phyloP scores from a whole-genome alignment of 2,797 vertebrate genomes.

The Paramormyrops hopkinsi region DNA sequence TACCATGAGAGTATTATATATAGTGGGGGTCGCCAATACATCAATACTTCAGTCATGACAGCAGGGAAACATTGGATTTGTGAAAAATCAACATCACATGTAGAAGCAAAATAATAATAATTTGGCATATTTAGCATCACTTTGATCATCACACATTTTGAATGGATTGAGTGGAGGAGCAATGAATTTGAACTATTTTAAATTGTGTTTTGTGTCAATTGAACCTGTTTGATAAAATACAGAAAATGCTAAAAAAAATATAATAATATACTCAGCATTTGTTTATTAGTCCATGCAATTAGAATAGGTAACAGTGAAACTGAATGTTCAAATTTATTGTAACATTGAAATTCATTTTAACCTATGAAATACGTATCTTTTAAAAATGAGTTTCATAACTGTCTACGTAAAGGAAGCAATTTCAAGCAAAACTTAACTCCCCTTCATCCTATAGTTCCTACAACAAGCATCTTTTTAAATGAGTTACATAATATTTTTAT shows the following conservation, averaged over 20 bases:
- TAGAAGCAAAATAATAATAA: background rate
- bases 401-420: background rate
- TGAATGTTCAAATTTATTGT: background rate
- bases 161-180: background rate
- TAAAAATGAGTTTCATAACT: background rate
- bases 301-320: background rate
- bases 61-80: conserved; percentile 4
- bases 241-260: background rate
- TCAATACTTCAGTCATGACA: background rate
- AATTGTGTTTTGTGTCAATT: background rate
- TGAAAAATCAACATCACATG: background rate
- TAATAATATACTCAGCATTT: background rate
- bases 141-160: background rate
- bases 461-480: background rate
- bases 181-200: background rate
- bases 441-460: background rate
- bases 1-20: conserved; percentile 56
- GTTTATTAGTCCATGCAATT: background rate
- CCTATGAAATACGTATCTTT: background rate
- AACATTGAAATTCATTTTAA: background rate
- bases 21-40: conserved; percentile 31
- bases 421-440: background rate
- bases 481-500: background rate
- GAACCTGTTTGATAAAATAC: background rate
- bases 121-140: background rate